phyloP scores from a whole-genome alignment of 2,888 invertebrate species.

The Phalera bucephala region DNA sequence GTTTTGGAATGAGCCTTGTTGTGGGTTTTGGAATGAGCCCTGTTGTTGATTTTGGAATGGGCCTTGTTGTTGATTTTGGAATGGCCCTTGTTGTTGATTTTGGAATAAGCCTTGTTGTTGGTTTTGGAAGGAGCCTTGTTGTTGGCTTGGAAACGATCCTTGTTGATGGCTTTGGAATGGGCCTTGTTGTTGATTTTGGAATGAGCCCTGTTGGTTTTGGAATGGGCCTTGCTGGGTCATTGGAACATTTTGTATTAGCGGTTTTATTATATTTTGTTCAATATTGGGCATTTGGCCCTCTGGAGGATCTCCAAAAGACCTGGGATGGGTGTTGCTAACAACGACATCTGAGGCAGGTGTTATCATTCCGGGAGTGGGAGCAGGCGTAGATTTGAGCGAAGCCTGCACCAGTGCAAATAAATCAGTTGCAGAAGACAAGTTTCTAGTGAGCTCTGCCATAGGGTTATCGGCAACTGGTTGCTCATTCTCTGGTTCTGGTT shows the following conservation, averaged over 20 bases:
- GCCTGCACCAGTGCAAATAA: constrained; percentile 69
- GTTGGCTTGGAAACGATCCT: neutral
- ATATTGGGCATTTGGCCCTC: constrained; percentile 19
- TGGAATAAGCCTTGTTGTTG: too few species aligned
- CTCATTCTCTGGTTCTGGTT: constrained; percentile 26
- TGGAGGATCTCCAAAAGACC: constrained; percentile 65
- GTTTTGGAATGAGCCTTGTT: neutral
- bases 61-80: too few species aligned
- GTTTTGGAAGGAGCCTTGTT: neutral
- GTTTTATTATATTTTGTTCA: constrained; percentile 11
- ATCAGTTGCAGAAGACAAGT: constrained; percentile 60
- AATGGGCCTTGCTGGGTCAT: neutral
- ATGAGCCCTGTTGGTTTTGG: constrained; percentile 1
- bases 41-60: too few species aligned
- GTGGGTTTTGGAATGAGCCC: neutral
- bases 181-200: constrained; percentile 7
- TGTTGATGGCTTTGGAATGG: constrained; percentile 12
- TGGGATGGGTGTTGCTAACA: constrained; percentile 50
- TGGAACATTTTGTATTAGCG: constrained; percentile 8
- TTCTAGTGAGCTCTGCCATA: constrained; percentile 33
- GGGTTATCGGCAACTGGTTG: constrained; percentile 9
- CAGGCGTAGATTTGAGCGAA: constrained; percentile 51
- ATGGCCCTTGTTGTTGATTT: too few species aligned
- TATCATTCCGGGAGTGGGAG: constrained; percentile 17
- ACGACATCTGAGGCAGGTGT: constrained; percentile 43